These are phyloP conservation scores for Campoplex nolae DNA, from an alignment of 2,888 invertebrate genomes.

Conservation along the genomic window DNA sequence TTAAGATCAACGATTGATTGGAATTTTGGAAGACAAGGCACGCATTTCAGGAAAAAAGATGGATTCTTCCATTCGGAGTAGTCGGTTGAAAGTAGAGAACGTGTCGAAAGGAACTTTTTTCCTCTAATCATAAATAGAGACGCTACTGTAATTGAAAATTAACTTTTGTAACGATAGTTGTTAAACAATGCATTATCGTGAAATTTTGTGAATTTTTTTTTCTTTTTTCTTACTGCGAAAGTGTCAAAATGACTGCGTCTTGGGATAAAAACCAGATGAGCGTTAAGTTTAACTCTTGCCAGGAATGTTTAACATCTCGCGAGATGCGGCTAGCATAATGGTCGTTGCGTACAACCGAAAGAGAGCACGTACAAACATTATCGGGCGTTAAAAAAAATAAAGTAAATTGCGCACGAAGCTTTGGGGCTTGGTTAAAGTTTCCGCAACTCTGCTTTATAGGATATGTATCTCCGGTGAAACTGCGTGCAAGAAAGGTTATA, in stretches of 20 bases:
- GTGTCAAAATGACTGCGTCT: background rate
- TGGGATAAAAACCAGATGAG: background rate
- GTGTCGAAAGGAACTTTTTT: background rate
- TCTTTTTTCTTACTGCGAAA: background rate
- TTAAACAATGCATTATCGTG: background rate
- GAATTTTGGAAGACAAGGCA: background rate
- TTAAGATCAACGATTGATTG: background rate
- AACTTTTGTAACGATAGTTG: no score
- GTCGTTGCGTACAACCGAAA: conserved; percentile 4
- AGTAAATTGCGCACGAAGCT: conserved; percentile 56
- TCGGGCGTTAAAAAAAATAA: conserved; percentile 42
- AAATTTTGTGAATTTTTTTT: background rate
- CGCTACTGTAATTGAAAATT: no score
- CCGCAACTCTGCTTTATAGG: conserved; percentile 53
- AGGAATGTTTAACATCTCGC: background rate
- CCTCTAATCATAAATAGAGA: no score
- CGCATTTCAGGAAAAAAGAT: background rate
- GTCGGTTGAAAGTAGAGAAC: no score
- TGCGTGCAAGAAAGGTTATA: conserved; percentile 65
- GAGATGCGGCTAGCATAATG: conserved; percentile 17
- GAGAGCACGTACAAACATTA: conserved; percentile 56
- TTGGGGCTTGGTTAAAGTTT: conserved; percentile 55
- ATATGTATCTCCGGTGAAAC: conserved; percentile 43
- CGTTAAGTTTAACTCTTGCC: background rate
- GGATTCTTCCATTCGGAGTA: background rate